Percentiles rank a stretch among this genome's conserved stretches.
Evolutionary conservation across 2,113 vertebrate species (phyloP).

Genomic region (Mesitornis unicolor): DNA sequence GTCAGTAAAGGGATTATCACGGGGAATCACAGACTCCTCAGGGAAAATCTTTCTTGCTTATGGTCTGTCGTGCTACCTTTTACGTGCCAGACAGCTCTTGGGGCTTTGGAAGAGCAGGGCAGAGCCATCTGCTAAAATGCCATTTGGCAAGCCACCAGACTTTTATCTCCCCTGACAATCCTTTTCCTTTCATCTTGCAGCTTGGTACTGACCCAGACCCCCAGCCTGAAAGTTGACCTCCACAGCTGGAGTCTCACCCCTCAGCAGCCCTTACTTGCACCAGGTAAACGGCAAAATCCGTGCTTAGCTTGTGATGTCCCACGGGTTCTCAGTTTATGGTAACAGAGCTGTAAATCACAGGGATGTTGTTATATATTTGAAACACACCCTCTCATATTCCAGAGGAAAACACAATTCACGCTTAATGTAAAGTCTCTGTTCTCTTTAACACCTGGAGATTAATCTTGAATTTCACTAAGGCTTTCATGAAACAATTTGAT

Average conservation of each 20-base stretch:
- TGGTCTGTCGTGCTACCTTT: neutral
- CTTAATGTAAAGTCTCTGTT: neutral
- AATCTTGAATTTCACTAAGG: constrained; percentile 5
- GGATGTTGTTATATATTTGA: neutral
- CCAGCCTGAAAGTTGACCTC: neutral
- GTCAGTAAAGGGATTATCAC: neutral
- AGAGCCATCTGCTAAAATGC: neutral
- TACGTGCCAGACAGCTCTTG: neutral
- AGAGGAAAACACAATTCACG: neutral
- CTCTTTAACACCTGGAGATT: neutral
- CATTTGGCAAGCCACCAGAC: neutral
- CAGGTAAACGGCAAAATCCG: neutral
- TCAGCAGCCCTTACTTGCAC: neutral
- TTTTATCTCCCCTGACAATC: neutral
- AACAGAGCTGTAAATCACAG: neutral
- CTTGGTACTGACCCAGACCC: neutral
- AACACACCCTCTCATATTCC: neutral
- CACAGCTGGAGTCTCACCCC: neutral
- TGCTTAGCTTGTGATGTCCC: neutral
- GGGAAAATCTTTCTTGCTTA: neutral
- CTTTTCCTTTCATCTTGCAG: neutral
- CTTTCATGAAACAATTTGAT: neutral
- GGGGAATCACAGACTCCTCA: neutral
- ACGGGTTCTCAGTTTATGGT: neutral
- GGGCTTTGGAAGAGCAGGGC: neutral